Conservation (phyloP, 64 coral and sea anemone species). For the Montipora foliosa region DNA sequence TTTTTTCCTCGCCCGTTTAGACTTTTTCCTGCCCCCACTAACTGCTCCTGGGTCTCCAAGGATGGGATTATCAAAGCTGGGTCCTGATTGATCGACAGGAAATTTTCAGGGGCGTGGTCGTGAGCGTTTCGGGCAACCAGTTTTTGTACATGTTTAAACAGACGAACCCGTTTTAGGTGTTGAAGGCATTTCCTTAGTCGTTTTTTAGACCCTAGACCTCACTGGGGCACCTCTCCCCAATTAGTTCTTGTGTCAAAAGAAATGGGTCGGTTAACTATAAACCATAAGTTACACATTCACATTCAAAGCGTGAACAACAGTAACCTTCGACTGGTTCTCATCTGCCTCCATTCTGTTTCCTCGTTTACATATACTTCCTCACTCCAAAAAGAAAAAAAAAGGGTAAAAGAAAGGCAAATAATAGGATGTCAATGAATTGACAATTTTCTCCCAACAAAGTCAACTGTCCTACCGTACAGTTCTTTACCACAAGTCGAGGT, state of each 20-base stretch:
- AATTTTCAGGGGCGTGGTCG: too few species aligned
- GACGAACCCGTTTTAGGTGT: too few species aligned
- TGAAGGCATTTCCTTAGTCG: too few species aligned
- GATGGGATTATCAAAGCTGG: too few species aligned
- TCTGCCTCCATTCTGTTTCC: not conserved
- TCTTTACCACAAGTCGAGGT: constrained; percentile 3
- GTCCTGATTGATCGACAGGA: too few species aligned
- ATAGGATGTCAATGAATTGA: constrained; percentile 11
- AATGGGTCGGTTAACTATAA: not conserved
- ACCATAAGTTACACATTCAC: not conserved
- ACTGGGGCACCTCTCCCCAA: too few species aligned
- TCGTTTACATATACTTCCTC: not conserved
- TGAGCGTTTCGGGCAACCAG: too few species aligned
- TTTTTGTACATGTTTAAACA: too few species aligned
- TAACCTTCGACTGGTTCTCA: not conserved
- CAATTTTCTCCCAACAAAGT: constrained; percentile 18
- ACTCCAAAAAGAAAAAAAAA: not conserved
- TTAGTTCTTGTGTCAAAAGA: not conserved
- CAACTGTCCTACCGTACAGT: constrained; percentile 1
- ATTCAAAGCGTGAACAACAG: not conserved
- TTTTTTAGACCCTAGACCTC: too few species aligned
- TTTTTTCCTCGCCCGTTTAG: too few species aligned
- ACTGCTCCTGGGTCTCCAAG: too few species aligned
- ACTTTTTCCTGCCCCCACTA: too few species aligned
- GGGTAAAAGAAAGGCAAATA: not conserved